Evolutionary conservation across 2,797 vertebrate genomes (phyloP).

Genomic region (Acestrorhynchus altus): DNA sequence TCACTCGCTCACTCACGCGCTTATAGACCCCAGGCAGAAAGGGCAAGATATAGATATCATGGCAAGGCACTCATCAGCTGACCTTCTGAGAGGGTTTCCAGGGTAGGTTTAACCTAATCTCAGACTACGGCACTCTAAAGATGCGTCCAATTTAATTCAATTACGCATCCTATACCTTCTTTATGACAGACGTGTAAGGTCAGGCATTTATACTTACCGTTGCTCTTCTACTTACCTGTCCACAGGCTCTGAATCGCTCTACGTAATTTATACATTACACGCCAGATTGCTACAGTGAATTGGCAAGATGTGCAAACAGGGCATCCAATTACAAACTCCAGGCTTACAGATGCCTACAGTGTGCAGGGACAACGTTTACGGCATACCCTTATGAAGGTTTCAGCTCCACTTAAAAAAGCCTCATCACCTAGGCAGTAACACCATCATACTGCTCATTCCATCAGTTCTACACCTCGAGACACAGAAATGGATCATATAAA

Average conservation of each 20-base stretch:
- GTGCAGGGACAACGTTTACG: conserved; percentile 16
- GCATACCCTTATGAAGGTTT: conserved; percentile 10
- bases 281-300: conserved; percentile 15
- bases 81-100: background rate
- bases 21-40: conserved; percentile 27
- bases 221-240: conserved; percentile 72
- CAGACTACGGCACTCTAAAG: background rate
- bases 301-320: background rate
- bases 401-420: conserved; percentile 32
- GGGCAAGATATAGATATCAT: conserved; percentile 41
- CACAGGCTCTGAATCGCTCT: conserved; percentile 52
- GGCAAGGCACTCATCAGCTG: conserved; percentile 44
- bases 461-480: conserved; percentile 48
- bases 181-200: conserved; percentile 19
- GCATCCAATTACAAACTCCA: conserved; percentile 22
- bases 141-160: background rate
- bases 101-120: background rate
- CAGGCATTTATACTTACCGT: conserved; percentile 69
- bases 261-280: conserved; percentile 27
- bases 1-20: conserved; percentile 9
- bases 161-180: no score
- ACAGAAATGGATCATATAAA: conserved; percentile 57
- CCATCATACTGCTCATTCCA: conserved; percentile 22
- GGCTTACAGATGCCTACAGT: conserved; percentile 31
- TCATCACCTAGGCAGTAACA: conserved; percentile 42